Conservation (phyloP, 2,113 vertebrate genomes). For the Bos indicus region DNA sequence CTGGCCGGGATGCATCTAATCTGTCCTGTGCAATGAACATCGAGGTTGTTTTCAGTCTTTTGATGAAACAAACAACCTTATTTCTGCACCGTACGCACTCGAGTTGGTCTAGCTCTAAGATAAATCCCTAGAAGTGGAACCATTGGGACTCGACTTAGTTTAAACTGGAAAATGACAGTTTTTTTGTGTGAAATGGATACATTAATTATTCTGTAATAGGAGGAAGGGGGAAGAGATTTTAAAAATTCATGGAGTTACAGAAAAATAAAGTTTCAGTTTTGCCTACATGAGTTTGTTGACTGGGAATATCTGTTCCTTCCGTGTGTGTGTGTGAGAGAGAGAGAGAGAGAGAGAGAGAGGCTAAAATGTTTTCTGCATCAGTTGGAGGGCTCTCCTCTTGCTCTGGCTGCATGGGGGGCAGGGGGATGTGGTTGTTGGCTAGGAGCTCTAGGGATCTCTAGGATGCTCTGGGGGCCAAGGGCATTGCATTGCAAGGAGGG, state of each 20-base stretch:
- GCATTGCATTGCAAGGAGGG: not conserved
- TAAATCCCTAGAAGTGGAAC: not conserved
- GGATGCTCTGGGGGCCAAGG: not conserved
- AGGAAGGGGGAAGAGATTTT: not conserved
- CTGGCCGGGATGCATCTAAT: not conserved
- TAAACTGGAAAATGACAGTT: not conserved
- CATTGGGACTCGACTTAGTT: not conserved
- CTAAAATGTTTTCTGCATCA: not conserved
- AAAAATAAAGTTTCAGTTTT: not conserved
- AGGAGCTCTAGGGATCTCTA: not conserved
- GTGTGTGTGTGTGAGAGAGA: not conserved
- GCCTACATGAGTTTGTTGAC: not conserved
- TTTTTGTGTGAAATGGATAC: not conserved
- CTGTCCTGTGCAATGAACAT: not conserved
- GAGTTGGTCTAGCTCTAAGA: not conserved
- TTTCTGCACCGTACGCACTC: rapidly evolving
- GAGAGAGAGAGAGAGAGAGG: too few relatives aligned
- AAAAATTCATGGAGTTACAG: not conserved
- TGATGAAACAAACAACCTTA: not conserved
- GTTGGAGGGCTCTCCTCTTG: not conserved
- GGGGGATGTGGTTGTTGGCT: not conserved
- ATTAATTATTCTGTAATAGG: not conserved
- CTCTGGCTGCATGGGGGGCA: not conserved
- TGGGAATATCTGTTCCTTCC: not conserved
- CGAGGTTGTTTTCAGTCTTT: not conserved